phyloP scores from a whole-genome alignment of 2,797 vertebrate species.

The Artibeus lituratus region DNA sequence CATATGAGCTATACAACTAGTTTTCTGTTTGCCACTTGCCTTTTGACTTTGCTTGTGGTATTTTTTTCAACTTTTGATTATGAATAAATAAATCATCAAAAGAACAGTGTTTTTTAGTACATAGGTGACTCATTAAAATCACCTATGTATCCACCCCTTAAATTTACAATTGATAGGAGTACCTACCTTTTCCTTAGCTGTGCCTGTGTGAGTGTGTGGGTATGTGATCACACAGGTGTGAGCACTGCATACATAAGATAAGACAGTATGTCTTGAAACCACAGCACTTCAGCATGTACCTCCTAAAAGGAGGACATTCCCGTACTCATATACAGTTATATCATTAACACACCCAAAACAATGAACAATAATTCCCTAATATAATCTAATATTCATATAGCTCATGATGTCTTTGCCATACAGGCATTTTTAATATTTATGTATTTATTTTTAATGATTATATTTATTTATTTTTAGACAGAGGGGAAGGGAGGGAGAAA shows the following conservation, averaged over 20 bases:
- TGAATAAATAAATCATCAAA: background rate
- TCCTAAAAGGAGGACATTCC: background rate
- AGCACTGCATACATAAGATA: fast-evolving
- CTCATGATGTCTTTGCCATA: background rate
- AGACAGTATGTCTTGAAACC: background rate
- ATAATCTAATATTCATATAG: background rate
- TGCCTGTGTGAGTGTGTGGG: background rate
- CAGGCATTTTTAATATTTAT: background rate
- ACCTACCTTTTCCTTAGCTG: background rate
- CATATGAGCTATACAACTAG: background rate
- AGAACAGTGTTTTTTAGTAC: background rate
- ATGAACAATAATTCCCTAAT: background rate
- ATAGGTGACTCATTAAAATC: no score
- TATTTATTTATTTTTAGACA: no score
- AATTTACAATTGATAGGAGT: background rate
- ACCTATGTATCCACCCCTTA: background rate
- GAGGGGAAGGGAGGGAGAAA: no score
- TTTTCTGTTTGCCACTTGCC: background rate
- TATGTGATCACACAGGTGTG: background rate
- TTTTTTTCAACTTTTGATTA: background rate
- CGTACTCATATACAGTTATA: no score
- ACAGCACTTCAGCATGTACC: background rate
- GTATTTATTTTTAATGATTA: background rate
- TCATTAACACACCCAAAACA: background rate
- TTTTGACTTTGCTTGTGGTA: background rate